Conservation (phyloP, 2,888 invertebrate species). For the Drosophila lutescens region DNA sequence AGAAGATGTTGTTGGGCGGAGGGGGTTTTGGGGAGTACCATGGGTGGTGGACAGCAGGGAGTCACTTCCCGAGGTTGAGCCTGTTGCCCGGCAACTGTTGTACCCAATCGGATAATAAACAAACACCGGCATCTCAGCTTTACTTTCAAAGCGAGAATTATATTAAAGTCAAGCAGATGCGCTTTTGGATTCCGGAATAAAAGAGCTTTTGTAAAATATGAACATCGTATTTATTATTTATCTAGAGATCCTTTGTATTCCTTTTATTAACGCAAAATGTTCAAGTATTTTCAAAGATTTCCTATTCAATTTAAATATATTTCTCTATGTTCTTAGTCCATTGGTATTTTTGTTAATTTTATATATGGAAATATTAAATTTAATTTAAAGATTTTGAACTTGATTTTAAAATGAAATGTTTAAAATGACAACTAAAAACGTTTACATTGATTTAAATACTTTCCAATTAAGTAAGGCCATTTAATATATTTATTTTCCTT, state of each 20-base stretch:
- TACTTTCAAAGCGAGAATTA: not conserved
- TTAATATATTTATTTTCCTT: not conserved
- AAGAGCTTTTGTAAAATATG: not conserved
- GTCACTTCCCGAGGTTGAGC: not conserved
- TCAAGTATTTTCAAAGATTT: too few relatives aligned
- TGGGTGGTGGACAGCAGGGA: not conserved
- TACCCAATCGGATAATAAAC: not conserved
- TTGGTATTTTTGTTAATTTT: too few relatives aligned
- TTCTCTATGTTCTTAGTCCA: too few relatives aligned
- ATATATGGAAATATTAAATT: not conserved
- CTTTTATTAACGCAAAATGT: too few relatives aligned
- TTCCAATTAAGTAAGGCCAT: too few relatives aligned
- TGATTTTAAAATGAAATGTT: too few relatives aligned
- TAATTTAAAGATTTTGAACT: not conserved
- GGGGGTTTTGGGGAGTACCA: not conserved
- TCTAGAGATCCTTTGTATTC: too few relatives aligned
- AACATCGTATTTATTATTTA: too few relatives aligned
- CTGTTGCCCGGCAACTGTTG: constrained; percentile 28
- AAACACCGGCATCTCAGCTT: not conserved
- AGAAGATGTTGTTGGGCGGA: not conserved
- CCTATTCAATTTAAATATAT: too few relatives aligned
- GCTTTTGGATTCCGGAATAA: not conserved
- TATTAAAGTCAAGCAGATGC: too few relatives aligned
- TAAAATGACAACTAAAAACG: too few relatives aligned
- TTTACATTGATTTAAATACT: too few relatives aligned